Percentiles rank a stretch among this genome's conserved stretches.
These are phyloP conservation scores for Stramonita haemastoma DNA, from an alignment of 2,888 invertebrate genomes.

Conservation along the genomic window DNA sequence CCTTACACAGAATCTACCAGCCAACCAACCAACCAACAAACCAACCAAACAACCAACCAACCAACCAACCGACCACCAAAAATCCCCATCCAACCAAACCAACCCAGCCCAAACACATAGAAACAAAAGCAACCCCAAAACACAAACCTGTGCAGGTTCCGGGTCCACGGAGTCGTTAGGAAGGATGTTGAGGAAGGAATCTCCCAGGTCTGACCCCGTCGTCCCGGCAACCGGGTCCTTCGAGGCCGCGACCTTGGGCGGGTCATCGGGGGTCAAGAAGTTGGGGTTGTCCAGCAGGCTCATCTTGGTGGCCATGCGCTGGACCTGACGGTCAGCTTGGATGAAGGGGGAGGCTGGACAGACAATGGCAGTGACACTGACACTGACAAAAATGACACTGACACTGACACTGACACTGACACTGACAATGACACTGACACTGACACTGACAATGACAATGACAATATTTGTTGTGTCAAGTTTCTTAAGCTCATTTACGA, in stretches of 20 bases:
- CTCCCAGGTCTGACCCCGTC: neutral
- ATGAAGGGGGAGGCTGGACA: slow-evolving; percentile 13
- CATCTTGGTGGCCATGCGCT: slow-evolving; percentile 20
- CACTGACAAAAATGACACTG: no score
- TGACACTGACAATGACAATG: no score
- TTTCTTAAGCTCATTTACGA: no score
- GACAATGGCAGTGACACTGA: no score
- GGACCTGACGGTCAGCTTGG: slow-evolving; percentile 19
- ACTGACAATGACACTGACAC: no score
- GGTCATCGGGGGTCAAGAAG: slow-evolving; percentile 1
- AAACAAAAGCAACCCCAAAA: neutral
- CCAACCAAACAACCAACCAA: no score
- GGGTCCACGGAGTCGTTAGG: neutral
- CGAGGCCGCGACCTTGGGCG: slow-evolving; percentile 25
- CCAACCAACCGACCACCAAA: neutral
- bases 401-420: no score
- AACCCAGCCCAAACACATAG: neutral
- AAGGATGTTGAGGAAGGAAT: neutral
- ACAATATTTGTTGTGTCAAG: no score
- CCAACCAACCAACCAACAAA: no score
- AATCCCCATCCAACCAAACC: neutral
- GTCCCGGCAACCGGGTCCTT: slow-evolving; percentile 23
- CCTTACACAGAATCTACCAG: no score
- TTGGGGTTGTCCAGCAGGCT: slow-evolving; percentile 5
- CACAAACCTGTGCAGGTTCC: neutral